Percentiles rank a stretch among this genome's conserved stretches.
phyloP scores from a whole-genome alignment of 2,797 vertebrate species.

The Hoplostethus mediterraneus region DNA sequence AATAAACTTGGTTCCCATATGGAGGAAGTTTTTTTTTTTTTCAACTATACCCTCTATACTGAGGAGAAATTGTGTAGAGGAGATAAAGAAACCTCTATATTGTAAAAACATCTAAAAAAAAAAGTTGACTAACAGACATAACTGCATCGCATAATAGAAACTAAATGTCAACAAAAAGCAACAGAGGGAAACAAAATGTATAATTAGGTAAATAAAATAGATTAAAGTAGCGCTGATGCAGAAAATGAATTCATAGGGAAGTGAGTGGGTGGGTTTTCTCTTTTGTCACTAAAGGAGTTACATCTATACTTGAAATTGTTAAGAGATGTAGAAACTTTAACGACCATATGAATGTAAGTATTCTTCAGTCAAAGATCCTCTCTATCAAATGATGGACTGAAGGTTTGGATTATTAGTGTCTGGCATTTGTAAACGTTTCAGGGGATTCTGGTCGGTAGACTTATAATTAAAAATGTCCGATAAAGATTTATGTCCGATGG shows the following conservation, averaged over 20 bases:
- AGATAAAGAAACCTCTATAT: background rate
- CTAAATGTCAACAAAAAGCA: slow-evolving; percentile 16
- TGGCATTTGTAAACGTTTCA: background rate
- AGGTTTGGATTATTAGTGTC: background rate
- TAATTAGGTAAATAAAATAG: slow-evolving; percentile 24
- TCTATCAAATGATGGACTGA: background rate
- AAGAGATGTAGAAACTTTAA: background rate
- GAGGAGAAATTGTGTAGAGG: background rate
- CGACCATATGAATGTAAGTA: no score
- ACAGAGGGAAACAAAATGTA: slow-evolving; percentile 5
- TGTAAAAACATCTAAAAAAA: background rate
- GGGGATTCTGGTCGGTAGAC: no score
- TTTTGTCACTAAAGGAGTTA: slow-evolving; percentile 1
- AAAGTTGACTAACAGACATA: background rate
- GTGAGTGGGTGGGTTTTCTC: background rate
- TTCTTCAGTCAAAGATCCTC: background rate
- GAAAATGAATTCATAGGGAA: slow-evolving; percentile 44
- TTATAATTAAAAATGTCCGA: no score
- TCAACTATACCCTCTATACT: background rate
- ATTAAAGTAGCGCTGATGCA: slow-evolving; percentile 38
- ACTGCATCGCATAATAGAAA: background rate
- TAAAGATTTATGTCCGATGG: background rate
- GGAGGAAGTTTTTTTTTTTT: background rate
- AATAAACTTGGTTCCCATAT: background rate
- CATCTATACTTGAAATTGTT: slow-evolving; percentile 6